Conservation (phyloP, 2,113 vertebrate genomes). For the Tinamus guttatus region DNA sequence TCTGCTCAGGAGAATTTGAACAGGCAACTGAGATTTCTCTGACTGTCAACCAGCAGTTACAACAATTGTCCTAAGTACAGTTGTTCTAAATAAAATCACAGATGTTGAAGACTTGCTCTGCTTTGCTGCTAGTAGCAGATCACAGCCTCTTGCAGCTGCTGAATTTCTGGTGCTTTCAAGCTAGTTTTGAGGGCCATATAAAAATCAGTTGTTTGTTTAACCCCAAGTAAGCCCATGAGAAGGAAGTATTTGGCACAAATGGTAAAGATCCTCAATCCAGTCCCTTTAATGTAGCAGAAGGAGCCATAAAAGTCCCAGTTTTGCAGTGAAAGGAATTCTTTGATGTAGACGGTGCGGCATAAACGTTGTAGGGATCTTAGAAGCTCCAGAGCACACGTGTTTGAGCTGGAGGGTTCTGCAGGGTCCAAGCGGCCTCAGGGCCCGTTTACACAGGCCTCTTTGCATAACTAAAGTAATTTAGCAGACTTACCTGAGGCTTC, state of each 20-base stretch:
- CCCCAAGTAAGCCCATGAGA: conserved; percentile 19
- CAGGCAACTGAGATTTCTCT: neutral
- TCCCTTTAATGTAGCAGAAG: conserved; percentile 28
- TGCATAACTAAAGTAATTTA: neutral
- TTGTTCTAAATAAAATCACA: conserved; percentile 43
- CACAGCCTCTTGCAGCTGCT: neutral
- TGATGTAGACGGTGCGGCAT: conserved; percentile 28
- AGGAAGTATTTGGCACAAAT: conserved; percentile 37
- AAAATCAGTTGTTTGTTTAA: conserved; percentile 58
- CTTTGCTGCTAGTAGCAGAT: conserved; percentile 28
- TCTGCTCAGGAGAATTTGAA: neutral
- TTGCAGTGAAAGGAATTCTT: conserved; percentile 15
- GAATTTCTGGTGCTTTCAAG: conserved; percentile 50
- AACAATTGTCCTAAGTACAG: neutral
- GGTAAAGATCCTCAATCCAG: neutral
- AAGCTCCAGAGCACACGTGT: neutral
- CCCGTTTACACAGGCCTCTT: neutral
- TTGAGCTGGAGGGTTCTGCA: neutral
- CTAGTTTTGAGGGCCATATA: conserved; percentile 4
- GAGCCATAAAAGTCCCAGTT: conserved; percentile 48
- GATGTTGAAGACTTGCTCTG: neutral
- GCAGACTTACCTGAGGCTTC: neutral
- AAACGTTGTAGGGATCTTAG: neutral
- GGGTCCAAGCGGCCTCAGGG: neutral
- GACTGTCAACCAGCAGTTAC: neutral